Conservation (phyloP, 2,797 vertebrate species). For the Decapterus maruadsi region DNA sequence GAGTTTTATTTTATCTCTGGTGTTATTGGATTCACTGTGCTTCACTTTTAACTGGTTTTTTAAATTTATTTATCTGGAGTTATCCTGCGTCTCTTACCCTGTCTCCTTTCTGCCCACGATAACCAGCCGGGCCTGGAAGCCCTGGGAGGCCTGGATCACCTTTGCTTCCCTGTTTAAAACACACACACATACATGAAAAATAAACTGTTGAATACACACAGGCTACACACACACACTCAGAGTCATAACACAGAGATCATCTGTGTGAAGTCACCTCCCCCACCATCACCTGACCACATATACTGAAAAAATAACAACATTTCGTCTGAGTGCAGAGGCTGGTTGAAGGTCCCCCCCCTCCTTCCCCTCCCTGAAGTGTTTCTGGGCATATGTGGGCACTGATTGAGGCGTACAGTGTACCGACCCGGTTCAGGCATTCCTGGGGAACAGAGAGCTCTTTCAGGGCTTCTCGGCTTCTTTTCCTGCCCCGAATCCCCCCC, state of each 20-base stretch:
- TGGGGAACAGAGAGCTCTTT: conserved; percentile 90
- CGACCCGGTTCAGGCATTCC: conserved; percentile 77
- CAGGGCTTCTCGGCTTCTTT: conserved; percentile 75
- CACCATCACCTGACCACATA: conserved; percentile 45
- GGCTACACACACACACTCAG: not conserved
- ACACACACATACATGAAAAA: conserved; percentile 19
- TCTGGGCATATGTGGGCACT: conserved; percentile 57
- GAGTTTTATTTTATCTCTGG: no score
- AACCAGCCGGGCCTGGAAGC: conserved; percentile 92
- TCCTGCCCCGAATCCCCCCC: conserved; percentile 83
- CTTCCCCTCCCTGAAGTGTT: conserved; percentile 38
- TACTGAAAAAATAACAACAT: conserved; percentile 32
- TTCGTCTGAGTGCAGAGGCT: not conserved
- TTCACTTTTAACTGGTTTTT: not conserved
- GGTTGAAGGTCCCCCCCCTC: not conserved
- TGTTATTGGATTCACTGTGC: no score
- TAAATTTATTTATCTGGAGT: not conserved
- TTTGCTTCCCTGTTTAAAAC: conserved; percentile 88
- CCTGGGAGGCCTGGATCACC: conserved; percentile 94
- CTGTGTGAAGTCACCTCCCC: conserved; percentile 54
- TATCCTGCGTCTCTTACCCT: conserved; percentile 86
- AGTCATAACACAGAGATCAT: conserved; percentile 43
- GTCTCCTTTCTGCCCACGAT: conserved; percentile 91
- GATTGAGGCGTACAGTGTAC: conserved; percentile 57
- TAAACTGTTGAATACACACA: conserved; percentile 35